phyloP scores from a whole-genome alignment of 2,888 invertebrate genomes.

The Erannis defoliaria region DNA sequence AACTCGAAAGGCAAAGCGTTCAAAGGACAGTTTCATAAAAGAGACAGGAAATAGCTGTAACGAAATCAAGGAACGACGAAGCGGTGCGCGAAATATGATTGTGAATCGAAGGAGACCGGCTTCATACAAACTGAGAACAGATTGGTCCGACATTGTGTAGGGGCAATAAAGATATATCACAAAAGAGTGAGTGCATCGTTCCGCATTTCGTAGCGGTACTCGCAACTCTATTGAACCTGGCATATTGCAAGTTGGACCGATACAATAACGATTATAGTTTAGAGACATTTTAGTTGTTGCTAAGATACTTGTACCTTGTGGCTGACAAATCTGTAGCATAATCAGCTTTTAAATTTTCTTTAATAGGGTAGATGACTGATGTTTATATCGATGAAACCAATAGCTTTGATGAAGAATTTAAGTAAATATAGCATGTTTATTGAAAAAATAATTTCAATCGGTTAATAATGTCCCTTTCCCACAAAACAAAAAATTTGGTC shows the following conservation, averaged over 20 bases:
- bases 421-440: too few relatives aligned
- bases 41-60: constrained; percentile 41
- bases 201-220: constrained; percentile 25
- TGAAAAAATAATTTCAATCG: too few relatives aligned
- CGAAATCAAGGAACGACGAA: constrained; percentile 50
- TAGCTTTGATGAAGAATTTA: too few relatives aligned
- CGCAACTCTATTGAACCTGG: constrained; percentile 18
- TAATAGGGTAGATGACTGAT: too few relatives aligned
- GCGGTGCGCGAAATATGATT: constrained; percentile 56
- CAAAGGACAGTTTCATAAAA: constrained; percentile 18
- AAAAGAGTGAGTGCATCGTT: constrained; percentile 57
- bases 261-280: background rate
- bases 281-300: too few relatives aligned
- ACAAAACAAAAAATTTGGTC: too few relatives aligned
- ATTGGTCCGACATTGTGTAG: constrained; percentile 60
- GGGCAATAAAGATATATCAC: constrained; percentile 57
- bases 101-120: constrained; percentile 52
- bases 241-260: constrained; percentile 19
- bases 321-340: too few relatives aligned
- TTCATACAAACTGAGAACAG: constrained; percentile 57
- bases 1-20: constrained; percentile 12
- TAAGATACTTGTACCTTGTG: too few relatives aligned
- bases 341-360: too few relatives aligned
- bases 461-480: too few relatives aligned
- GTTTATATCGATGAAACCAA: too few relatives aligned